These are phyloP conservation scores for Apostichopus leukothele DNA, from an alignment of 53 echinoderm and acorn worm genomes.

Conservation along the genomic window DNA sequence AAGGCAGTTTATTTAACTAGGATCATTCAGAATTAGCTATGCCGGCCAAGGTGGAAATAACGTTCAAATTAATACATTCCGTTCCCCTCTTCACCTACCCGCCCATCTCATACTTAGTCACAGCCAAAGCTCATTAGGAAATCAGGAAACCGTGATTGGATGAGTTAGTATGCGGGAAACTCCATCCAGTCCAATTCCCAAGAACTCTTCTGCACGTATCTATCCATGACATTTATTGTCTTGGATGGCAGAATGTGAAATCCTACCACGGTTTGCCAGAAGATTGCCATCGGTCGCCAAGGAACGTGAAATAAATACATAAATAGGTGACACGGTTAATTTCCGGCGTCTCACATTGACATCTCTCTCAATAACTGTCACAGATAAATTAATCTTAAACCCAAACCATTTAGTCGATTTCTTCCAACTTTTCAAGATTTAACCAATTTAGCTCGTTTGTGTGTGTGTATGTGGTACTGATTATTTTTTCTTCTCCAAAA, in stretches of 20 bases:
- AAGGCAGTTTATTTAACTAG: not conserved
- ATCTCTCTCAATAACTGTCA: not conserved
- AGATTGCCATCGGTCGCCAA: not conserved
- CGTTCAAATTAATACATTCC: constrained; percentile 31
- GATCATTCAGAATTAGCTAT: not conserved
- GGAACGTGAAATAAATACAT: not conserved
- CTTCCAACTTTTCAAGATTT: no score
- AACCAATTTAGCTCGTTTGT: no score
- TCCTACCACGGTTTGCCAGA: not conserved
- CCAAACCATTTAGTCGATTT: no score
- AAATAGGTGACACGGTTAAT: not conserved
- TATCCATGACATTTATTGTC: not conserved
- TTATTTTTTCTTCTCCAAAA: no score
- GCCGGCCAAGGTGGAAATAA: not conserved
- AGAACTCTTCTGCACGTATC: not conserved
- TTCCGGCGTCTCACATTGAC: not conserved
- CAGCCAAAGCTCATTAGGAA: constrained; percentile 6
- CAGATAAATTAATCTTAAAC: no score
- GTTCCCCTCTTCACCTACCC: not conserved
- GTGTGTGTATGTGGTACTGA: no score
- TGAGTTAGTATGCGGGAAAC: not conserved
- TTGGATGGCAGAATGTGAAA: not conserved
- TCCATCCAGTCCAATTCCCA: not conserved
- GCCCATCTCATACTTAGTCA: constrained; percentile 30
- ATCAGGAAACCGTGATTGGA: constrained; percentile 25